phyloP scores from a whole-genome alignment of 2,888 invertebrate species.

The Caenorhabditis afra region DNA sequence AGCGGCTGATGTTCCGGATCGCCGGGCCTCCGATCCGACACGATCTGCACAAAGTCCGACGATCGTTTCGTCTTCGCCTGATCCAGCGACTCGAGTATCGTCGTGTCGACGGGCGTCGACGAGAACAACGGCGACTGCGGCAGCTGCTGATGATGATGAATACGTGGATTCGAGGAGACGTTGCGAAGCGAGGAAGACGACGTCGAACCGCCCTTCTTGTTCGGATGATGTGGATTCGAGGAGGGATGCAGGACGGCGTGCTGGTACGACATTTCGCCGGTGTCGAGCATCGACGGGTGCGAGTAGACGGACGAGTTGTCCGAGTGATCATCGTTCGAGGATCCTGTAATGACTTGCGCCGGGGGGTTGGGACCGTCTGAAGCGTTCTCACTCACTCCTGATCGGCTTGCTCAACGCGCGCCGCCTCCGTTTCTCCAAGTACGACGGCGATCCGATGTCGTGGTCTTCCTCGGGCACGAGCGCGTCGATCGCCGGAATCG shows the following conservation, averaged over 20 bases:
- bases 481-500: slow-evolving; percentile 67
- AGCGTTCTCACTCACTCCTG: slow-evolving; percentile 10
- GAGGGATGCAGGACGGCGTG: slow-evolving; percentile 26
- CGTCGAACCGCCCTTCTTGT: not conserved
- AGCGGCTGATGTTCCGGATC: slow-evolving; percentile 50
- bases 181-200: slow-evolving; percentile 22
- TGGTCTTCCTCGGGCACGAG: slow-evolving; percentile 59
- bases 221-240: too few species aligned
- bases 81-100: slow-evolving; percentile 46
- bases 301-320: slow-evolving; percentile 77
- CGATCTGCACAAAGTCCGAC: slow-evolving; percentile 33
- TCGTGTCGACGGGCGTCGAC: slow-evolving; percentile 50
- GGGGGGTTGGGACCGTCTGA: too few species aligned
- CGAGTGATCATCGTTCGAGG: slow-evolving; percentile 64
- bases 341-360: slow-evolving; percentile 23
- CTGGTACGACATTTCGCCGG: slow-evolving; percentile 56
- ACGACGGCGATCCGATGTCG: slow-evolving; percentile 53
- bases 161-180: slow-evolving; percentile 28
- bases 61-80: slow-evolving; percentile 13
- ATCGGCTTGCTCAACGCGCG: slow-evolving; percentile 20
- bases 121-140: slow-evolving; percentile 58
- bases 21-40: slow-evolving; percentile 17
- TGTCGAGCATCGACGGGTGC: slow-evolving; percentile 78
- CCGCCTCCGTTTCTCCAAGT: slow-evolving; percentile 4
- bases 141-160: slow-evolving; percentile 12